These are phyloP conservation scores for Parus major DNA, from an alignment of 2,113 vertebrate genomes.

Conservation along the genomic window DNA sequence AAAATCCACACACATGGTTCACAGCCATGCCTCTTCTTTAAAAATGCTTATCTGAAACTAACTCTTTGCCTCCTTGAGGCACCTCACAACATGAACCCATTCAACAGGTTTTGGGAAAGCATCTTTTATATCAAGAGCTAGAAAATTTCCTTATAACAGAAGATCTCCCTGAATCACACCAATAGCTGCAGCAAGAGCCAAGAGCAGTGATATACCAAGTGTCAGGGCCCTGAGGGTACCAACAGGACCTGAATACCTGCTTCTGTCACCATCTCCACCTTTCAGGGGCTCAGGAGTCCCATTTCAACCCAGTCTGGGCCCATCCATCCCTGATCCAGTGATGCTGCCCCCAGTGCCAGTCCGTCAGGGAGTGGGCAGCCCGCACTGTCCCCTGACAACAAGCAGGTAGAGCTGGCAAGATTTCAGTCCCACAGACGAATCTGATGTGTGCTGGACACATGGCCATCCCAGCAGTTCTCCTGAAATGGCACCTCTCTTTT, in stretches of 20 bases:
- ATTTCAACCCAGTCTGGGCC: neutral
- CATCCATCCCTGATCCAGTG: neutral
- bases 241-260: rapidly evolving
- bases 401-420: neutral
- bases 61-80: too few species aligned
- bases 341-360: neutral
- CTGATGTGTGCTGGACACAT: rapidly evolving
- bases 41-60: too few species aligned
- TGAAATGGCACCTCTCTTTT: neutral
- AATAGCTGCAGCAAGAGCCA: neutral
- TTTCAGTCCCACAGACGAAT: neutral
- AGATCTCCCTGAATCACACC: neutral
- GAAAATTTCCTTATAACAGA: neutral
- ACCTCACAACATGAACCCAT: neutral
- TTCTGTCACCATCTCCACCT: neutral
- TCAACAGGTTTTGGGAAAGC: neutral
- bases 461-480: neutral
- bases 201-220: neutral
- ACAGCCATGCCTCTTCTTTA: too few species aligned
- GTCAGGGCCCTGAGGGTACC: neutral
- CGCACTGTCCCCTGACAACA: neutral
- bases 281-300: neutral
- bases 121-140: neutral
- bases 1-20: too few species aligned
- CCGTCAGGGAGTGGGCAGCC: rapidly evolving